These are phyloP conservation scores for Drymodes brunneopygia DNA, from an alignment of 2,113 vertebrate genomes.

Conservation along the genomic window DNA sequence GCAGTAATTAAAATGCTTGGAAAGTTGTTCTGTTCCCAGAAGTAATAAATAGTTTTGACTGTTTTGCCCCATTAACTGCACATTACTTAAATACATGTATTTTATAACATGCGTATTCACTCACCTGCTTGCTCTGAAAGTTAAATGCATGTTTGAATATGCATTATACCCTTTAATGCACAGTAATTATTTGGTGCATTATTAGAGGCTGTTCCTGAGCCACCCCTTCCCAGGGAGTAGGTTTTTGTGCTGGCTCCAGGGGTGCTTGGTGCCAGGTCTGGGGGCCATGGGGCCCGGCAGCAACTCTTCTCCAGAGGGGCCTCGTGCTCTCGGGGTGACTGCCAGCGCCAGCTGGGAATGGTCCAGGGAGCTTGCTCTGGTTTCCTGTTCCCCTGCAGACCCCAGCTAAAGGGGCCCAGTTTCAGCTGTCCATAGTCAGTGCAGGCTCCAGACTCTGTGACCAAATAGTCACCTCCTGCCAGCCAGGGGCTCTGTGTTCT, in stretches of 20 bases:
- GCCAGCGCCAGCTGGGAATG: neutral
- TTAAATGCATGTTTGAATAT: constrained; percentile 44
- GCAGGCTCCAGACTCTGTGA: neutral
- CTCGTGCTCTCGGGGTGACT: fast-evolving
- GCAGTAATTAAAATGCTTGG: constrained; percentile 48
- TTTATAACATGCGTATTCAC: constrained; percentile 58
- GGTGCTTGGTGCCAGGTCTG: neutral
- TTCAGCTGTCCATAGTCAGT: fast-evolving
- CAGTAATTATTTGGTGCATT: neutral
- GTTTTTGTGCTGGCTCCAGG: neutral
- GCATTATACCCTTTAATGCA: constrained; percentile 21
- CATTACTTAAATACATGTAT: constrained; percentile 55
- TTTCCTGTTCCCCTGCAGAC: neutral
- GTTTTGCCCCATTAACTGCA: constrained; percentile 64
- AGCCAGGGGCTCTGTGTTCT: fast-evolving
- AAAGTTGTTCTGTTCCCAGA: constrained; percentile 29
- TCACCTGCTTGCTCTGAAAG: constrained; percentile 50
- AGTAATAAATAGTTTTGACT: constrained; percentile 53
- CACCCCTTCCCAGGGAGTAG: neutral
- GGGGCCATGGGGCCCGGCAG: fast-evolving
- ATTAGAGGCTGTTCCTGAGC: neutral
- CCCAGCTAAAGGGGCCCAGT: neutral
- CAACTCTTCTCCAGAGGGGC: neutral
- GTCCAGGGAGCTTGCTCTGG: fast-evolving
- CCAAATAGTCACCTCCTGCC: neutral